Evolutionary conservation across 2,888 invertebrate species (phyloP), one percentile per base, ranked within the genome.

Genomic region (Hydraecia micacea): DNA sequence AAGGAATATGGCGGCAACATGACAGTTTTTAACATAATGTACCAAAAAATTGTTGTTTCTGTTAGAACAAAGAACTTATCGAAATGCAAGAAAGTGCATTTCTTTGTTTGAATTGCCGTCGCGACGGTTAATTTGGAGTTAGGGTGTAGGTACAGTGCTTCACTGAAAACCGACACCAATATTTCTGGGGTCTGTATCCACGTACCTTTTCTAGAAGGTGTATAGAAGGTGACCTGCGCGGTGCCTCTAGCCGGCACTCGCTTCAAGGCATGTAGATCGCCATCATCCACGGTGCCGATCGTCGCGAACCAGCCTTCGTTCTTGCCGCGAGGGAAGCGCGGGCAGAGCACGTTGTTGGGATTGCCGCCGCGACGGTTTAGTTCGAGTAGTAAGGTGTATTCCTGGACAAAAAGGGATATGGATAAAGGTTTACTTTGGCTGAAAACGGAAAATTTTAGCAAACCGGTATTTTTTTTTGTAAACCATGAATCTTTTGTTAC

Each of bases 251-350:
- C 95, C 0, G 97, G 94, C 0, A 98, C 96, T 72, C 99, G 96
- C 93, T 99, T 99, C 91, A 99, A 95, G 1, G 99, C 99, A 83
- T 98, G 94, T 58, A 99, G 96, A 90, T 99, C 98, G 42, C 97
- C 97, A 1, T 96, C 96, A 74, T 98, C 97, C 39, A 97, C 95
- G 42, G 98, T 97, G 4, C 99, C 99, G 15, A 99, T 96, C 0
- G 99, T 97, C 3, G 99, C 92, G 95, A 99, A 98, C 99, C 99
- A 99, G 77, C 99, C 99, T 93, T 99, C 99, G 92, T 98, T 99
- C 96, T 99, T 99, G 60, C 98, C 98, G 93, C 99, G 99, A 2
- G 99, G 98, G 97, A 99, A 99, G 83, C 98, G 97, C 0, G 99
- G 98, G 81, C 99, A 98, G 82, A 98, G 96, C n/a, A 98, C 98